Evolutionary conservation across 2,113 vertebrate genomes (phyloP), one percentile per base, ranked within the genome.

Genomic region (Forbesichthys agassizii): DNA sequence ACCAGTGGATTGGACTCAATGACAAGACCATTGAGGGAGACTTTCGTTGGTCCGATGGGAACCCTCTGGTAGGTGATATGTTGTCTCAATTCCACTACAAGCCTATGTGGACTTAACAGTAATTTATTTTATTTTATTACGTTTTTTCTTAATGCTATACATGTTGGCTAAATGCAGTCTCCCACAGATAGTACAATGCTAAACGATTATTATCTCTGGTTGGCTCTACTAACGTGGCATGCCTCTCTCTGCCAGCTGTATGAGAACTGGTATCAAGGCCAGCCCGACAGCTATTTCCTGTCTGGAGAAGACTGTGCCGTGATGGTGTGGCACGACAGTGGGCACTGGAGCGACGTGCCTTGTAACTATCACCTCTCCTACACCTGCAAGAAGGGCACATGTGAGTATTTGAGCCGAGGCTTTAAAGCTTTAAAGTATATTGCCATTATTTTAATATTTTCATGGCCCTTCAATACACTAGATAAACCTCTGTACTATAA

Each of bases 311-410:
- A 99, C 89, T 99, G 97, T 0, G 95, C 94, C 12, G 96, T 98
- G 72, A 96, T 97, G 87, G 95, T 96, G 65, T 97, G 95, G 96
- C 95, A 96, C 11, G 94, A 99, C 0, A 89, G 88, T 5, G 97
- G 97, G 0, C 94, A 85, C 36, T 99, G 97, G 97, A 99, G 95
- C 0, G 97, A 99, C 0, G 95, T 98, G 1, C 97, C 97, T 5
- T 98, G 97, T 79, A 98, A 98, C 91, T 99, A 99, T 84, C 96
- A 98, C 87, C 94, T 99, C 11, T 93, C 96, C 56, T 99, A 96
- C 89, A 97, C 96, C 86, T 99, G 97, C 93, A 98, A 98, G 83
- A 98, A 96, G 91, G 95, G 95, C 11, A 84, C 93, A 72, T 93
- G 97, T 98, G 87, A 96, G 96, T 90, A 27, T 9, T 11, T 61